Evolutionary conservation across 1,140 invertebrate genomes (phyloP).

Genomic region (Drosophila chauvacae): DNA sequence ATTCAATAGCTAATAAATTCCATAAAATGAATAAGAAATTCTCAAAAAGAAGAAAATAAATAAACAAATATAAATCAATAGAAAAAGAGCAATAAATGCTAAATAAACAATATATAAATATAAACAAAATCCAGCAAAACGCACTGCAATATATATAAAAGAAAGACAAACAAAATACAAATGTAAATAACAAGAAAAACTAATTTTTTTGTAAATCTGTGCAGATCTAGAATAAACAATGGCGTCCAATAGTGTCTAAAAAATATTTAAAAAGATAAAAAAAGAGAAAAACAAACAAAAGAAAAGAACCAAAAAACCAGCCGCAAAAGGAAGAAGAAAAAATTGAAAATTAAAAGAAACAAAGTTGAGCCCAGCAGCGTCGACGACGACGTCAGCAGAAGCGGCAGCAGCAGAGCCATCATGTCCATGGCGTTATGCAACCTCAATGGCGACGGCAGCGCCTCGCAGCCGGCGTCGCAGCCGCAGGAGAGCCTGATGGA

Average conservation of each 20-base stretch:
- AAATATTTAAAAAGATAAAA: not conserved
- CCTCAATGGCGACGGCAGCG: conserved; percentile 65
- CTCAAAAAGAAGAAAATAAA: not conserved
- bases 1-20: not conserved
- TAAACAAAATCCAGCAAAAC: not conserved
- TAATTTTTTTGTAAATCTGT: not conserved
- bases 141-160: not conserved
- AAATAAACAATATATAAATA: not conserved
- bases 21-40: not conserved
- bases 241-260: conserved; percentile 45
- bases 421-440: conserved; percentile 76
- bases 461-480: conserved; percentile 31
- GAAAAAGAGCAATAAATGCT: not conserved
- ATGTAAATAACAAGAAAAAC: not conserved
- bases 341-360: conserved; percentile 3
- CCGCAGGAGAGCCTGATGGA: conserved; percentile 47
- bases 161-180: not conserved
- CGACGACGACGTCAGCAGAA: conserved; percentile 2
- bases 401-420: conserved; percentile 4
- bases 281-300: not conserved
- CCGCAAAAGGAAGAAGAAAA: not conserved
- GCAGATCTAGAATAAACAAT: conserved; percentile 36
- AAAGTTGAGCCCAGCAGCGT: conserved; percentile 12
- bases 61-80: not conserved
- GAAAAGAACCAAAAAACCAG: conserved; percentile 9